These are phyloP conservation scores for Taxidea taxus DNA, from an alignment of 2,113 vertebrate genomes.

Conservation along the genomic window DNA sequence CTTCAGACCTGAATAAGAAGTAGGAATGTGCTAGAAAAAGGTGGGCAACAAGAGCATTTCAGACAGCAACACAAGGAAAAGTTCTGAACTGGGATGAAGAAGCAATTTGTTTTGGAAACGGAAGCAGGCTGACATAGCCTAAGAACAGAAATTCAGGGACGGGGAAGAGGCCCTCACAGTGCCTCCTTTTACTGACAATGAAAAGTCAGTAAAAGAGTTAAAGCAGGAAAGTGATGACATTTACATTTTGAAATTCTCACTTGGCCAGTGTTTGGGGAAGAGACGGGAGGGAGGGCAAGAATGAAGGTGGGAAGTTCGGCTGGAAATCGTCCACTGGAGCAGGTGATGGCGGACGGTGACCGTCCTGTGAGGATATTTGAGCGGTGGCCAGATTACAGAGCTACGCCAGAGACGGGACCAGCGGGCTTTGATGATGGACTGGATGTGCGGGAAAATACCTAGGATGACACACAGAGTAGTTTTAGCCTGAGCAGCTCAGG, in stretches of 20 bases:
- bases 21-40: neutral
- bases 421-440: neutral
- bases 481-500: neutral
- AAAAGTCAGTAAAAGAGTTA: neutral
- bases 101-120: neutral
- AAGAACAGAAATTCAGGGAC: neutral
- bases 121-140: neutral
- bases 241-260: neutral
- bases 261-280: neutral
- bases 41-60: no score
- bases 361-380: neutral
- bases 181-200: neutral
- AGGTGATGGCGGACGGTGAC: neutral
- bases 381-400: neutral
- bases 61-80: neutral
- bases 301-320: neutral
- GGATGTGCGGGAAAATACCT: neutral
- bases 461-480: neutral
- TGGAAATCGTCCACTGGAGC: neutral
- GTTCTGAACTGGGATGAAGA: neutral
- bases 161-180: neutral
- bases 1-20: neutral
- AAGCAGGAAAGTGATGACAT: neutral
- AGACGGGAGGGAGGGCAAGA: neutral
- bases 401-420: fast-evolving